Conservation (phyloP, 2,113 vertebrate species). For the Siniperca knerii region DNA sequence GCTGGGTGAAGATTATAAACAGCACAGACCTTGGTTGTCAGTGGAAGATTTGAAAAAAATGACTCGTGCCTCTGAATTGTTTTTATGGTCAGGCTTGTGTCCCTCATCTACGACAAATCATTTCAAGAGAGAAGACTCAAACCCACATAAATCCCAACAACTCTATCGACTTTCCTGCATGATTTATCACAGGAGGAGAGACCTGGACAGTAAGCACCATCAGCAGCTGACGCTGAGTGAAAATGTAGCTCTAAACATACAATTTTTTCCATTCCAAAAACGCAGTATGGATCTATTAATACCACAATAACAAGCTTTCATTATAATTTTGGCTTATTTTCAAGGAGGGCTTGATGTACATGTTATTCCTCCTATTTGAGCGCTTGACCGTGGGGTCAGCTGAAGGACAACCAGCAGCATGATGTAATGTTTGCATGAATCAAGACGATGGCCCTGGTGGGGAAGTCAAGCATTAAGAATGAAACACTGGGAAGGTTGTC, state of each 20-base stretch:
- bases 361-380: slow-evolving; percentile 38
- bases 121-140: slow-evolving; percentile 64
- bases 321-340: slow-evolving; percentile 38
- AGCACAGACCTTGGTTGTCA: slow-evolving; percentile 53
- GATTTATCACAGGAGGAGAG: slow-evolving; percentile 65
- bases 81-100: slow-evolving; percentile 65
- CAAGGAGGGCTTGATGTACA: slow-evolving; percentile 42
- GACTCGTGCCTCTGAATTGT: slow-evolving; percentile 60
- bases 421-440: slow-evolving; percentile 72
- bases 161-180: slow-evolving; percentile 75
- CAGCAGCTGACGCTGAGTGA: slow-evolving; percentile 47
- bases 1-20: slow-evolving; percentile 31
- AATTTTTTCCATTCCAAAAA: slow-evolving; percentile 49
- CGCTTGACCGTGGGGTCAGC: slow-evolving; percentile 63
- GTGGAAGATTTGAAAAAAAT: slow-evolving; percentile 65
- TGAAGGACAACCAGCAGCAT: slow-evolving; percentile 77
- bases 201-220: slow-evolving; percentile 53
- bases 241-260: slow-evolving; percentile 41
- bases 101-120: slow-evolving; percentile 75
- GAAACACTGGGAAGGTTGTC: slow-evolving; percentile 43
- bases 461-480: slow-evolving; percentile 63
- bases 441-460: slow-evolving; percentile 75
- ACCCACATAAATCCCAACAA: slow-evolving; percentile 76
- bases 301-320: slow-evolving; percentile 18
- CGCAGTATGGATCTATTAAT: slow-evolving; percentile 34